phyloP scores from a whole-genome alignment of 2,888 invertebrate genomes.

The Trimorus sp. region DNA sequence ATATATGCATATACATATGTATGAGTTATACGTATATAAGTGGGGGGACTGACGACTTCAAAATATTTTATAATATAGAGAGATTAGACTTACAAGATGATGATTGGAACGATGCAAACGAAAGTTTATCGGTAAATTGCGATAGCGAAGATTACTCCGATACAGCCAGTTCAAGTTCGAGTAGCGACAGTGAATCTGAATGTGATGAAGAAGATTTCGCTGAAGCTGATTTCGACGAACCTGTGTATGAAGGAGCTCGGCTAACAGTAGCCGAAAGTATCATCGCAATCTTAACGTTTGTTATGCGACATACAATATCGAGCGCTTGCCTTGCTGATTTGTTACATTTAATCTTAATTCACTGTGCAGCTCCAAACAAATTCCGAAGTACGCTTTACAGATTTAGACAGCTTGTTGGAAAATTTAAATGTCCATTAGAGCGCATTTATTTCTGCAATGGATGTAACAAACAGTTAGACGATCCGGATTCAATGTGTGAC shows the following conservation, averaged over 20 bases:
- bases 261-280: constrained; percentile 16
- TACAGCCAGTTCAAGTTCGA: too few relatives aligned
- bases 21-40: too few relatives aligned
- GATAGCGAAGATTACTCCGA: too few relatives aligned
- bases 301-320: background rate
- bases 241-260: background rate
- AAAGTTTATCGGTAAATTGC: too few relatives aligned
- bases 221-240: constrained; percentile 2
- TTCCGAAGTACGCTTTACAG: background rate
- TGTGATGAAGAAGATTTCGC: too few relatives aligned
- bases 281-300: background rate
- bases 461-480: background rate
- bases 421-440: background rate
- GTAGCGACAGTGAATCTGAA: too few relatives aligned
- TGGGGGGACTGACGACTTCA: too few relatives aligned
- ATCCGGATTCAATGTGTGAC: background rate
- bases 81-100: too few relatives aligned
- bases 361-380: background rate
- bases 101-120: too few relatives aligned
- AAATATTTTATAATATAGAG: too few relatives aligned
- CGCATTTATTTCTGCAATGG: background rate
- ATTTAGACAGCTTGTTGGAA: background rate
- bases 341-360: constrained; percentile 3
- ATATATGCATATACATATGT: too few relatives aligned
- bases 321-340: background rate